These are phyloP conservation scores for Pteromalus puparum DNA, from an alignment of 1,140 invertebrate species.

Conservation along the genomic window DNA sequence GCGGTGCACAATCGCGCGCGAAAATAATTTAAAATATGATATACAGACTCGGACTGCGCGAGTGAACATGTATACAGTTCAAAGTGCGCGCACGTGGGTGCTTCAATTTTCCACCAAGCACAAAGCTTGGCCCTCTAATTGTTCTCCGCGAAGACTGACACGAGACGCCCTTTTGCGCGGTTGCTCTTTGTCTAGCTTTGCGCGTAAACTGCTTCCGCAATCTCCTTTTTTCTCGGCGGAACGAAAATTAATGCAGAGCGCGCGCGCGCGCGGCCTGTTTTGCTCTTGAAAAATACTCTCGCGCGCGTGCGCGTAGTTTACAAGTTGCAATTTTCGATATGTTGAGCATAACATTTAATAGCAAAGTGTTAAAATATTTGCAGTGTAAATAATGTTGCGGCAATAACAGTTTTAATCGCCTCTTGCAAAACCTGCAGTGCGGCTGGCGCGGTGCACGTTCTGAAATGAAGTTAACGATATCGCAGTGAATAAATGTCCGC, in stretches of 20 bases:
- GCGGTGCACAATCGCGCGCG: conserved; percentile 43
- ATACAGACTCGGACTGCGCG: conserved; percentile 50
- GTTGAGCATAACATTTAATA: conserved; percentile 13
- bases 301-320: neutral
- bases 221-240: neutral
- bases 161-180: neutral
- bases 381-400: neutral
- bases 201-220: conserved; percentile 6
- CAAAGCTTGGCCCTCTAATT: conserved; percentile 48
- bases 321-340: neutral
- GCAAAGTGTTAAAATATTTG: conserved; percentile 11
- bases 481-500: neutral
- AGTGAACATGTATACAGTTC: conserved; percentile 48
- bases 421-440: neutral
- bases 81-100: conserved; percentile 63
- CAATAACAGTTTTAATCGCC: conserved; percentile 7
- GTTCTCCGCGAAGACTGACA: neutral
- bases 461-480: neutral
- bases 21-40: conserved; percentile 53
- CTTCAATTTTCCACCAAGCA: conserved; percentile 65
- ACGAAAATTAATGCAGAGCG: neutral
- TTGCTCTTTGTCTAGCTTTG: neutral
- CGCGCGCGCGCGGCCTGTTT: neutral
- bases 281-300: neutral
- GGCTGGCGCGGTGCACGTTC: neutral